Percentiles rank a stretch among this genome's conserved stretches.
Evolutionary conservation across 2,113 vertebrate species (phyloP).

Genomic region (Gadus chalcogrammus): DNA sequence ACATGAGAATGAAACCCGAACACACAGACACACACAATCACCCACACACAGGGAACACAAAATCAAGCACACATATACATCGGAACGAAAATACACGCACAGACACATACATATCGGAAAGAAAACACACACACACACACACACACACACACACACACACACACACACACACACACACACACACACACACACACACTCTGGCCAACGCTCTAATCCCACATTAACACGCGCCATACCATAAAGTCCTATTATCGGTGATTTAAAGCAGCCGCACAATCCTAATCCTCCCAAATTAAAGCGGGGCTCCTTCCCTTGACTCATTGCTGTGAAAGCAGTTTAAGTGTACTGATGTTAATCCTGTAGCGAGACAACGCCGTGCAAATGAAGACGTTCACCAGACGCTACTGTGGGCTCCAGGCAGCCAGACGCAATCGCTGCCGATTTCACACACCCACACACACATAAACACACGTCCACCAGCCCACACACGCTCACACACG

Average conservation of each 20-base stretch:
- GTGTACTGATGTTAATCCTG: too few species aligned
- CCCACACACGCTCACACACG: not conserved
- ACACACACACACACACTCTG: not conserved
- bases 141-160: not conserved
- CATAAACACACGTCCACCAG: not conserved
- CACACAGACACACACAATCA: not conserved
- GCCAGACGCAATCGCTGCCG: too few species aligned
- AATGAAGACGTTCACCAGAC: too few species aligned
- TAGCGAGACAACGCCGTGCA: too few species aligned
- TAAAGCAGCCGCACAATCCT: too few species aligned
- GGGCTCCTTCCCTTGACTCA: too few species aligned
- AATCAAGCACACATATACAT: not conserved
- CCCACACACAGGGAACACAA: not conserved
- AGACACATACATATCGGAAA: not conserved
- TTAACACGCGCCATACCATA: too few species aligned
- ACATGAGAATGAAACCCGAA: not conserved
- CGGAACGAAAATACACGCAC: not conserved
- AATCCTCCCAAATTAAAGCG: too few species aligned
- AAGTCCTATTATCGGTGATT: too few species aligned
- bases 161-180: not conserved
- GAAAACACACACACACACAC: not conserved
- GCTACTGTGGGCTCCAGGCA: too few species aligned
- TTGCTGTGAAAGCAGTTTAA: too few species aligned
- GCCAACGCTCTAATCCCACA: not conserved
- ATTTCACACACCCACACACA: slow-evolving; percentile 1